These are phyloP conservation scores for Drepanosiphum platanoidis DNA, from an alignment of 2,888 invertebrate genomes.

Conservation along the genomic window DNA sequence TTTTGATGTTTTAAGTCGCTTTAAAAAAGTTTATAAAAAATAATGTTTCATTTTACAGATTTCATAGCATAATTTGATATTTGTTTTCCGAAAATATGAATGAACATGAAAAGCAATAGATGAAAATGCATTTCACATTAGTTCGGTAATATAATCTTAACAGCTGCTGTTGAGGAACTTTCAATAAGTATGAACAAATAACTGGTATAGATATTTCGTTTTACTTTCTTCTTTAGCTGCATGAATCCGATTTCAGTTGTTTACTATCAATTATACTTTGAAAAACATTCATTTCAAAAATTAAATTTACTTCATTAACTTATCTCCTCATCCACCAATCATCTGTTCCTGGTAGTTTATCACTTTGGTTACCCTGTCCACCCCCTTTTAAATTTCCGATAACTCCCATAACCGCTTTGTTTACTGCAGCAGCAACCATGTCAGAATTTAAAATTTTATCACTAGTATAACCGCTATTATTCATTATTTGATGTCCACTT, in stretches of 20 bases:
- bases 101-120: not conserved
- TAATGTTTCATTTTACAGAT: not conserved
- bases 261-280: constrained; percentile 9
- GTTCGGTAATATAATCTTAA: not conserved
- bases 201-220: not conserved
- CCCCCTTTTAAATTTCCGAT: constrained; percentile 62
- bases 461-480: constrained; percentile 7
- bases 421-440: constrained; percentile 63
- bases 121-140: not conserved
- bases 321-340: constrained; percentile 59
- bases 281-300: not conserved
- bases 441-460: constrained; percentile 62
- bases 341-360: constrained; percentile 34
- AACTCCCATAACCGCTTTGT: constrained; percentile 64
- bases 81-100: not conserved
- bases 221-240: not conserved
- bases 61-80: not conserved
- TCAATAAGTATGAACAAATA: not conserved
- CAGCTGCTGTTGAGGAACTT: constrained; percentile 25
- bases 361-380: constrained; percentile 44
- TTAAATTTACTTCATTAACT: not conserved
- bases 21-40: not conserved
- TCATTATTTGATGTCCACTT: constrained; percentile 36
- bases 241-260: not conserved
- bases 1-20: not conserved